A percentile compares a stretch with the other conserved stretches of the same genome.
phyloP scores from a whole-genome alignment of 2,888 invertebrate species.

The Scaptomyza parva region DNA sequence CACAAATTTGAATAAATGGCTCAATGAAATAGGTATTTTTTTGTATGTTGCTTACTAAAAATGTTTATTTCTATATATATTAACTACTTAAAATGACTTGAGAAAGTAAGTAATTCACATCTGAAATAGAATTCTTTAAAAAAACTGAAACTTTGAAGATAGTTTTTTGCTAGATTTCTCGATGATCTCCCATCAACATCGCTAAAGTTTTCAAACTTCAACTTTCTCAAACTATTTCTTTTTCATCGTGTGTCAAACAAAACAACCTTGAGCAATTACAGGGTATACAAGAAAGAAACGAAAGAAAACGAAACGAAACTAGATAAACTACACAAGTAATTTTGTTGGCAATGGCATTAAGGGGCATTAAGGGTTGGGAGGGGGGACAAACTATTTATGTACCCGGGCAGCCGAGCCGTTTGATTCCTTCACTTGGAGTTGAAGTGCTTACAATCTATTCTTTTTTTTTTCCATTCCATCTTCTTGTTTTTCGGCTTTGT shows the following conservation, averaged over 20 bases:
- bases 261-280: neutral
- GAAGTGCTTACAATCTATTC: conserved; percentile 56
- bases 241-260: too few species aligned
- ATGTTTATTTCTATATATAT: too few species aligned
- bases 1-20: conserved; percentile 29
- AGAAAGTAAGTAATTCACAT: too few species aligned
- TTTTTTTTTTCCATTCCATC: conserved; percentile 47
- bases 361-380: conserved; percentile 7
- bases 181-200: too few species aligned
- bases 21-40: neutral
- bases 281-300: conserved; percentile 9
- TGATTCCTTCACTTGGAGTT: conserved; percentile 20
- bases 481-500: conserved; percentile 11
- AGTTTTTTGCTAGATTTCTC: neutral
- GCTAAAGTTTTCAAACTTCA: too few species aligned
- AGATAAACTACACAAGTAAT: conserved; percentile 33
- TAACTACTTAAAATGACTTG: too few species aligned
- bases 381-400: conserved; percentile 13
- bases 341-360: conserved; percentile 5
- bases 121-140: too few species aligned
- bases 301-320: neutral
- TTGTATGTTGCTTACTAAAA: too few species aligned
- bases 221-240: too few species aligned
- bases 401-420: conserved; percentile 22
- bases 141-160: too few species aligned